Evolutionary conservation across 2,113 vertebrate species (phyloP), one percentile per base, ranked within the genome.

Genomic region (Rhinolophus sinicus): DNA sequence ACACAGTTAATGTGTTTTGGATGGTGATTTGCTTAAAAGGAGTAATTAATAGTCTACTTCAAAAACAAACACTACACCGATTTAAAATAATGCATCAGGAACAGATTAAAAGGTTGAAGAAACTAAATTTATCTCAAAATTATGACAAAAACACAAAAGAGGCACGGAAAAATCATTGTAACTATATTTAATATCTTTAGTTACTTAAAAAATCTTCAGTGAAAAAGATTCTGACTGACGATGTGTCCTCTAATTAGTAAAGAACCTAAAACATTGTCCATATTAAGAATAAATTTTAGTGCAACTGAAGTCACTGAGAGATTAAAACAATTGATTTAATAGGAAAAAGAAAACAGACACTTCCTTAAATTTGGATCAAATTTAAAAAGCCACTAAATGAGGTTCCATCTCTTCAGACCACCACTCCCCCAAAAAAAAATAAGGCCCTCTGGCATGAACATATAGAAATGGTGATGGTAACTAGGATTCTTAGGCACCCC

Each of bases 1-100:
- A 54, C 92, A 95, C 19, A n/a, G 75, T 64, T 93, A 92, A 54
- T 88, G 70, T 76, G 69, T 96, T 97, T 52, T 93, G 35, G 86
- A 75, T 67, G 96, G 62, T 30, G 1, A 0, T 92, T 93, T 95
- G 84, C 52, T 96, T 85, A 89, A 97, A 93, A 93, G 28, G 72
- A 82, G 65, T 83, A 94, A 83, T 24, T 94, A 96, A 58, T 9
- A 80, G 72, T 38, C 58, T 13, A 76, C 28, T 64, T 96, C 28
- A 16, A 85, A 85, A 97, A 88, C 47, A 96, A 98, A 97, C 0
- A 76, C 8, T 28, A 56, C 69, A 87, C 47, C 15, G 94, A 78
- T 65, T 97, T 97, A 95, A 94, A 64, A 92, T 78, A 60, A 80
- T 5, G 52, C 0, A 60, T 65, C 64, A 82, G 67, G 28, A 96